Percentiles rank a stretch among this genome's conserved stretches.
phyloP scores from a whole-genome alignment of 2,113 vertebrate species.

The Microtus pennsylvanicus region DNA sequence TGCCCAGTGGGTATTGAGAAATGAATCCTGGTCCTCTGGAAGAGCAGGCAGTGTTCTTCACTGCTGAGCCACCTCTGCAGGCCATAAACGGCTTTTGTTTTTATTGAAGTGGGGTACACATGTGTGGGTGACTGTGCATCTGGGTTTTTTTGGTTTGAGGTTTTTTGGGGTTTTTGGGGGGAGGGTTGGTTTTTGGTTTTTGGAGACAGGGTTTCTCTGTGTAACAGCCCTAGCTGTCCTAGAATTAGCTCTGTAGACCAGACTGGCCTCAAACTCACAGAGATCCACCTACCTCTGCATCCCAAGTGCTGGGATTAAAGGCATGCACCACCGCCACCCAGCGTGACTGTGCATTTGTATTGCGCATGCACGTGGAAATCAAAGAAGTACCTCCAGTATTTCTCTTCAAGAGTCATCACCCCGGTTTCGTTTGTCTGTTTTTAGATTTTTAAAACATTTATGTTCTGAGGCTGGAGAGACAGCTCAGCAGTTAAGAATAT shows the following conservation, averaged over 20 bases:
- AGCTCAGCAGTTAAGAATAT: neutral
- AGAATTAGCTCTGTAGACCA: too few relatives aligned
- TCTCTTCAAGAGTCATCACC: neutral
- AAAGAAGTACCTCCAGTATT: neutral
- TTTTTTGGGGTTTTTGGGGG: too few relatives aligned
- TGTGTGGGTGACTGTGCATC: neutral
- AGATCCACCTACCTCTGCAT: too few relatives aligned
- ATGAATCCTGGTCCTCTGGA: neutral
- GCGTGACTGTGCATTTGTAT: neutral
- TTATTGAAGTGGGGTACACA: neutral
- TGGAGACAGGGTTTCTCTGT: too few relatives aligned
- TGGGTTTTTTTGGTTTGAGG: too few relatives aligned
- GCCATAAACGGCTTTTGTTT: neutral
- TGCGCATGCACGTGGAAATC: accelerated
- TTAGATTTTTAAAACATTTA: neutral
- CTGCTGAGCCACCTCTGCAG: neutral
- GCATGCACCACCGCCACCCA: too few relatives aligned
- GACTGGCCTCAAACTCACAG: too few relatives aligned
- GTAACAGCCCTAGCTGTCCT: too few relatives aligned
- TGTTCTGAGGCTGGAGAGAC: neutral
- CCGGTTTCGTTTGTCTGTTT: neutral
- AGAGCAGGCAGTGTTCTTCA: neutral
- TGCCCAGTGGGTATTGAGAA: neutral
- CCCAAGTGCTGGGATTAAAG: too few relatives aligned
- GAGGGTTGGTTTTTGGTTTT: too few relatives aligned